phyloP scores from a whole-genome alignment of 1,140 invertebrate species.

The Amyelois transitella region DNA sequence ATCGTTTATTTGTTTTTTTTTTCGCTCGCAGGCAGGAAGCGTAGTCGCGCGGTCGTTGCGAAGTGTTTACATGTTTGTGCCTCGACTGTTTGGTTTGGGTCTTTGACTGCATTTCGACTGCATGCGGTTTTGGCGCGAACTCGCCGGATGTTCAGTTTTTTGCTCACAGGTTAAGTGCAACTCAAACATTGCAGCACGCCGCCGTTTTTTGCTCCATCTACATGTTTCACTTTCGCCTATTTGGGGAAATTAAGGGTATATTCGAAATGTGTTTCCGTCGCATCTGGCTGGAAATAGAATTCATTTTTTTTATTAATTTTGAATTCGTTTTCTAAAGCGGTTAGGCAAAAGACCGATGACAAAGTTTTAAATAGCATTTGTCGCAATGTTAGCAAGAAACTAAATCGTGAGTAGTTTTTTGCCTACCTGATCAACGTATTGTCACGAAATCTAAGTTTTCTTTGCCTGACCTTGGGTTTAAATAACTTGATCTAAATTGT shows the following conservation, averaged over 20 bases:
- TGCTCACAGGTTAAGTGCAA: conserved; percentile 41
- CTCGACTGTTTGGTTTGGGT: conserved; percentile 46
- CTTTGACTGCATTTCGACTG: conserved; percentile 52
- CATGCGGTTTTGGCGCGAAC: conserved; percentile 52
- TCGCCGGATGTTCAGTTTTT: conserved; percentile 49
- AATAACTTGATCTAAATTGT: conserved; percentile 1
- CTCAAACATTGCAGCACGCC: conserved; percentile 38
- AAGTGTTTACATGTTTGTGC: conserved; percentile 63
- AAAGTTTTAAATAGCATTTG: conserved; percentile 7
- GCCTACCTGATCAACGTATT: conserved; percentile 20
- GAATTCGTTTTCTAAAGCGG: neutral
- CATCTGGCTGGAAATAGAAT: neutral
- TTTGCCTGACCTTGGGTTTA: conserved; percentile 19
- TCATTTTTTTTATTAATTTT: neutral
- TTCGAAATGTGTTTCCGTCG: conserved; percentile 14
- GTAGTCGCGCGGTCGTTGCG: conserved; percentile 31
- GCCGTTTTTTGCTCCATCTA: neutral
- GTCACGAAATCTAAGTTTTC: conserved; percentile 24
- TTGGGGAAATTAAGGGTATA: conserved; percentile 5
- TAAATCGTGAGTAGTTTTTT: conserved; percentile 14
- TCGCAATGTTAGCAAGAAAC: conserved; percentile 13
- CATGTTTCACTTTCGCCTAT: conserved; percentile 14
- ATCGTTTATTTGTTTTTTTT: conserved; percentile 23
- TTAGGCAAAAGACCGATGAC: conserved; percentile 5
- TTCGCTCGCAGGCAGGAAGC: conserved; percentile 33